Conservation (phyloP, 1,140 invertebrate species). For the Kradibia gibbosae region DNA sequence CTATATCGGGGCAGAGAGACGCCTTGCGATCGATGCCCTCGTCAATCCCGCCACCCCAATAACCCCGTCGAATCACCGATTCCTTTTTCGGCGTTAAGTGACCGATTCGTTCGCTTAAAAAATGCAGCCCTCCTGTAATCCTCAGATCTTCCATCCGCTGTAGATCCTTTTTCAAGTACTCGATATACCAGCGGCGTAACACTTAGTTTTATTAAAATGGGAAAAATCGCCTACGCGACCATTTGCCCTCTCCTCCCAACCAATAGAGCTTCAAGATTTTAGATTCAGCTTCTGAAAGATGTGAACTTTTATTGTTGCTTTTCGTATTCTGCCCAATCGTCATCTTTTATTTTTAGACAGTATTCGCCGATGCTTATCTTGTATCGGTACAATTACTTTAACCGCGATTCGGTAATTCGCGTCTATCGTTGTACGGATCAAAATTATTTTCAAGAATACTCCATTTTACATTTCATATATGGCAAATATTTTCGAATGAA, state of each 20-base stretch:
- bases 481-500: not conserved
- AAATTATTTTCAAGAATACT: too few species aligned
- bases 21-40: constrained; percentile 34
- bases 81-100: constrained; percentile 18
- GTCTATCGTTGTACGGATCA: not conserved
- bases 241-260: not conserved
- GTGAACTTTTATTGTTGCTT: not conserved
- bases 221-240: constrained; percentile 27
- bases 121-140: not conserved
- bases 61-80: not conserved
- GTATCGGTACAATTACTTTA: not conserved
- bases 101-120: constrained; percentile 37
- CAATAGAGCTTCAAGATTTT: not conserved
- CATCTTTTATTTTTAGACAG: not conserved
- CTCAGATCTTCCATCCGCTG: not conserved
- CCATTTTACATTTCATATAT: too few species aligned
- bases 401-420: not conserved
- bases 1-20: constrained; percentile 8
- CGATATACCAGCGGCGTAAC: not conserved
- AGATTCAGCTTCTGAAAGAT: constrained; percentile 2
- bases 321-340: too few species aligned
- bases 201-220: constrained; percentile 40
- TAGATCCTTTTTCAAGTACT: not conserved
- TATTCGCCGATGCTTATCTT: not conserved
- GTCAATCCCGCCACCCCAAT: not conserved